Base-by-base conservation (phyloP, 1,140 invertebrate species). In the Doryteuthis pealeii region DNA sequence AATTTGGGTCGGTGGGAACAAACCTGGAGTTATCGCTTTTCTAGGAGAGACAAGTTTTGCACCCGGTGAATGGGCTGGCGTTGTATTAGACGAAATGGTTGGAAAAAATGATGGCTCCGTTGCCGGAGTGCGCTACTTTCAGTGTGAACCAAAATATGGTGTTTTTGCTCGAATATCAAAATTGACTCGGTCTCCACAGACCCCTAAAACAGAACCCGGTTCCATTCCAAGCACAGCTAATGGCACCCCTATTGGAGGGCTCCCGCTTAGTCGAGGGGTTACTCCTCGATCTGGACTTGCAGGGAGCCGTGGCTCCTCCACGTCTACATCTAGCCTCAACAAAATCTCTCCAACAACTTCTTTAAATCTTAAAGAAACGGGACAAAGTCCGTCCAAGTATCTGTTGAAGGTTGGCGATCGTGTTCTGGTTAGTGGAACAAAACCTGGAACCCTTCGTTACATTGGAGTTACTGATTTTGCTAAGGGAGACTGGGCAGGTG, bases 1-100 rank as follows among this genome's bases (percentile, higher is more conserved):
- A 79, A 94, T 99, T 79, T 99, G 94, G 93, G 96, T 99, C 40
- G 95, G 95, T 82, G 96, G 96, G 49, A 93, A 92, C n/a, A 97
- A 98, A 85, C 93, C 95, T 5, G 97, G 97, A 35, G 91, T 92
- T 81, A 98, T 99, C 78, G 96, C 96, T 33, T 99, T 95, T 87
- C 96, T 99, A 76, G 98, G 98, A n/a, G 96, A 98, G 86, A 97
- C 97, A 45, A 83, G 86, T 75, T 89, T 89, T 81, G 86, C 86
- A 18, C 76, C 83, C 10, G 88, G 88, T 15, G 84, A 88, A 30
- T 89, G 88, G 88, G 87, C 86, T 14, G 88, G 88, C 15, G 81
- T 89, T 49, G 87, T 86, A 10, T 74, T 89, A 22, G 87, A 89
- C 74, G 81, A 87, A 65, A 79, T 83, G 12, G 80, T 84, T 73